Base-by-base conservation (phyloP, 2,888 invertebrate genomes). In the Hanleya hanleyi region DNA sequence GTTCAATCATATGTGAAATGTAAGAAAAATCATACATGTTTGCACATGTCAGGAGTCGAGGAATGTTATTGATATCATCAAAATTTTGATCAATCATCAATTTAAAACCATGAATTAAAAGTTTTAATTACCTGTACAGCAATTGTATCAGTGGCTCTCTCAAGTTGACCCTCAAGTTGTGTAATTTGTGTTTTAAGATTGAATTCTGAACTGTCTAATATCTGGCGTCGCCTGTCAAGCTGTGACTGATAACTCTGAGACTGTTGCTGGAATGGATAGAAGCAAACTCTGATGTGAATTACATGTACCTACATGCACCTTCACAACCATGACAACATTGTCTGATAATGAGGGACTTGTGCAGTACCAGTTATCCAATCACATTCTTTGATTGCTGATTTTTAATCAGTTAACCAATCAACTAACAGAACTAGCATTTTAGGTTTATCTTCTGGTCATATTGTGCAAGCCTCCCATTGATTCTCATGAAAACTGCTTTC, bases 121-220 rank as follows among this genome's bases (percentile, higher is more conserved):
- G 41, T 41, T 41, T 41, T 41, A 9, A 41, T 18, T 81, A 88
- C 88, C 86, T 88, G 87, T 38, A 76, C 69, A 67, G 76, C 76
- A 38, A 86, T 77, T n/a, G 84, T 83, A 49, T 87, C 84, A 26
- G 81, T 75, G 18, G 83, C 78, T 33, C 82, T 71, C 47, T 81
- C 78, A 32, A 87, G 77, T 72, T 84, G 85, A 15, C 80, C 81
- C 70, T 87, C 86, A 32, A 88, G 76, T 76, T 87, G 85, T 33
- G 83, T 75, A 61, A 86, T 84, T 76, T 86, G 84, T 38, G 82
- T 75, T 68, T 84, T 84, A 33, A 87, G 76, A 71, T 78, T 86
- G 37, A 80, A 76, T 71, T 87, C 88, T 18, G 87, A 81, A 50
- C 80, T 83, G 73, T 85, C 85, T 36, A 86, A 79, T 75, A 87